A percentile compares a stretch with the other conserved stretches of the same genome.
These are phyloP conservation scores for Drosophila gaucha DNA, from an alignment of 2,888 invertebrate species.

Conservation along the genomic window DNA sequence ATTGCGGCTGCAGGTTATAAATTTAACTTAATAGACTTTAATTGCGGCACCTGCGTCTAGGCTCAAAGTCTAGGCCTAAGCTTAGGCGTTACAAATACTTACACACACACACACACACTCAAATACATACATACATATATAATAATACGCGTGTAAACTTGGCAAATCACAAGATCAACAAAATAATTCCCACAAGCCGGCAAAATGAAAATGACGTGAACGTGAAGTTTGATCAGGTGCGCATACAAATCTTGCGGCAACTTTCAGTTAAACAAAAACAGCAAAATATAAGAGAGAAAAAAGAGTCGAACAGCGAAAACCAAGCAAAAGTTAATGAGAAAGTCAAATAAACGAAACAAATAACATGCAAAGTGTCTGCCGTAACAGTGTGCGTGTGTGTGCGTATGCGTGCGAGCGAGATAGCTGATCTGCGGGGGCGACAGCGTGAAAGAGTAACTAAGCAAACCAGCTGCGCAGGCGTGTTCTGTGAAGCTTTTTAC, in stretches of 20 bases:
- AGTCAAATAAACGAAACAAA: slow-evolving; percentile 79
- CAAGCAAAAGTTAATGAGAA: slow-evolving; percentile 79
- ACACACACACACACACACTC: neutral
- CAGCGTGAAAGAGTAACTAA: slow-evolving; percentile 17
- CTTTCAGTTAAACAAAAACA: slow-evolving; percentile 70
- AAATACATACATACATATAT: neutral
- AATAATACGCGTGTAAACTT: slow-evolving; percentile 42
- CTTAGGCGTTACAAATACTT: slow-evolving; percentile 7
- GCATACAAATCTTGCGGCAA: slow-evolving; percentile 74
- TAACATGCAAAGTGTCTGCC: slow-evolving; percentile 70
- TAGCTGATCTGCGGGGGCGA: slow-evolving; percentile 22
- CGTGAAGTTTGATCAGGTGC: slow-evolving; percentile 79
- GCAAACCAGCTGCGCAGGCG: slow-evolving; percentile 65
- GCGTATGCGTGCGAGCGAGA: slow-evolving; percentile 16
- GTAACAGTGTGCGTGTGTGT: slow-evolving; percentile 31
- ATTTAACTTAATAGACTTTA: slow-evolving; percentile 72
- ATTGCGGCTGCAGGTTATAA: slow-evolving; percentile 59
- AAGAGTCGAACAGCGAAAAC: slow-evolving; percentile 45
- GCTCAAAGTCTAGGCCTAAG: slow-evolving; percentile 40
- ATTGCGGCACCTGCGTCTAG: slow-evolving; percentile 51
- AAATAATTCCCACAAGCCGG: slow-evolving; percentile 67
- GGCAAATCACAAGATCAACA: slow-evolving; percentile 61
- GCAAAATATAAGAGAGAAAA: slow-evolving; percentile 18
- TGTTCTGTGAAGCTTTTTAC: slow-evolving; percentile 59
- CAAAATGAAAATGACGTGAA: slow-evolving; percentile 72